Base-by-base conservation (phyloP, 1,140 invertebrate species). In the Ips nitidus region DNA sequence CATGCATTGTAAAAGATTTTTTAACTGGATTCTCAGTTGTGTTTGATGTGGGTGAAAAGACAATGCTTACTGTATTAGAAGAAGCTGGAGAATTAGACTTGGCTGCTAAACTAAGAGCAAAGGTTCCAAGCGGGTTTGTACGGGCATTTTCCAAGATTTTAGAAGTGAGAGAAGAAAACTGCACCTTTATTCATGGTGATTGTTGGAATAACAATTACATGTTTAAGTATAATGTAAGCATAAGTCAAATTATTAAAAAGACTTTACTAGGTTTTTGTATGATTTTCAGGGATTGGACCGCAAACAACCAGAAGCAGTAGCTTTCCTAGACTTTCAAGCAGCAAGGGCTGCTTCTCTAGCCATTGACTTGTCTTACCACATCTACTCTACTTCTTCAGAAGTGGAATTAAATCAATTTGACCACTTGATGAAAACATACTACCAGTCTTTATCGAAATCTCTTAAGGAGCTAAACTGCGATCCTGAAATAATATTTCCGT, bases 251-350 rank as follows among this genome's bases (percentile, higher is more conserved):
- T 22, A 22, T 22, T 22, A 22, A 22, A 22, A 22, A 22, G 0
- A 22, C 22, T 22, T 22, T 22, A 22, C 22, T 22, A 22, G 22
- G 22, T 22, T 22, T 22, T 22, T 22, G 22, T 22, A 22, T 22
- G 22, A n/a, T 41, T 65, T 56, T 22, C n/a, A 65, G 50, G 50
- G 40, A 4, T 22, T 22, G 22, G 22, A 22, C 22, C 22, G 22
- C 22, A 8, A 39, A n/a, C 62, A 70, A 64, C 65, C 67, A 63
- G 39, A 41, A 50, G 58, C 71, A 7, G 41, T 73, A 7, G 8
- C 77, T 73, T 62, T 76, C 85, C 69, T 88, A 8, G 87, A 88
- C 71, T 85, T 83, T 75, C 87, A 88, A 75, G 74, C 86, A 6
- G 78, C 80, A 8, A 77, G 84, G 3, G 82, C 83, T 66, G 82